Conservation (phyloP, 2,888 invertebrate genomes). For the Lithophane leautieri region DNA sequence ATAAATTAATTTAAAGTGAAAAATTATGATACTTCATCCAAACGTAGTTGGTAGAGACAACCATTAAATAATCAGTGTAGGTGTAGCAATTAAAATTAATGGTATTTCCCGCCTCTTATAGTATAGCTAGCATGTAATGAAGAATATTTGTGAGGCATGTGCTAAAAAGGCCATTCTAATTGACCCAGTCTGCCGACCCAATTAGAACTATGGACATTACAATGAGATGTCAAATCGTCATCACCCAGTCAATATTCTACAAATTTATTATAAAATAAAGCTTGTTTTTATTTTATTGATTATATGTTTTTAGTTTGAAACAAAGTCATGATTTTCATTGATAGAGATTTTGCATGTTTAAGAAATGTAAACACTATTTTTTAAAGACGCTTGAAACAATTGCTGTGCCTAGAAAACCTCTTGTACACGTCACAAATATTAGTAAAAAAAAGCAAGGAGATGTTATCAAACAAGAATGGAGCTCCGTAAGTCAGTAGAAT, state of each 20-base stretch:
- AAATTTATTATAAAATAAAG: not conserved
- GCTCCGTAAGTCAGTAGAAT: not conserved
- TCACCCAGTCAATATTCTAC: conserved; percentile 48
- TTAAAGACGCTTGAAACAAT: not conserved
- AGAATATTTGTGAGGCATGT: conserved; percentile 59
- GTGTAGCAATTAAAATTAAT: conserved; percentile 28
- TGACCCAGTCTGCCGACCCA: conserved; percentile 83
- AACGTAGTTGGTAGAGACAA: conserved; percentile 19
- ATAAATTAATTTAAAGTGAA: not conserved
- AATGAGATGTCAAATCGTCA: conserved; percentile 66
- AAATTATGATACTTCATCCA: not conserved
- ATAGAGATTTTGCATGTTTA: not conserved
- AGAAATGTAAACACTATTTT: not conserved
- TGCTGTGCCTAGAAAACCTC: not conserved
- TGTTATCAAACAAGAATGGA: not conserved
- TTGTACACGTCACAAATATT: not conserved
- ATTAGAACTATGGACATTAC: conserved; percentile 73
- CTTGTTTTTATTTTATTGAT: not conserved
- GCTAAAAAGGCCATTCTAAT: conserved; percentile 80
- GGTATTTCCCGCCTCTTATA: conserved; percentile 23
- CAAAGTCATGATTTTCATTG: not conserved
- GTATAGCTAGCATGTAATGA: conserved; percentile 26
- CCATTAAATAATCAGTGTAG: conserved; percentile 36
- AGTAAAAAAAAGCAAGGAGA: rapidly evolving
- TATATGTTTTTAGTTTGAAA: not conserved